These are phyloP conservation scores for Cotesia chilonis DNA, from an alignment of 1,140 invertebrate genomes.

Conservation along the genomic window DNA sequence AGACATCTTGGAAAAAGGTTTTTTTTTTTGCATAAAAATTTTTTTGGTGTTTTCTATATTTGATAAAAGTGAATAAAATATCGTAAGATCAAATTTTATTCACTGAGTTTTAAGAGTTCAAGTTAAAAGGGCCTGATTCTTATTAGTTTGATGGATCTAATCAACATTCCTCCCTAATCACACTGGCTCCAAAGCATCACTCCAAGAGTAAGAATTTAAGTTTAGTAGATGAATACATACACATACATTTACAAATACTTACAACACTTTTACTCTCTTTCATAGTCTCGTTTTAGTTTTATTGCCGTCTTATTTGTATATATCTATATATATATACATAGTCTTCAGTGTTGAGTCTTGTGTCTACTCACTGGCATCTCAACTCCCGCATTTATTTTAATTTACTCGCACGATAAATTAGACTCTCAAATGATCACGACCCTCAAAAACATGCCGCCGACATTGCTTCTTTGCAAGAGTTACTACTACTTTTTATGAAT, in stretches of 20 bases:
- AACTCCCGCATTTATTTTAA: conserved; percentile 53
- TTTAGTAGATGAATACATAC: too few relatives aligned
- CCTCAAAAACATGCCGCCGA: conserved; percentile 39
- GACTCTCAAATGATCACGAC: conserved; percentile 55
- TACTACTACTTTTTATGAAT: background rate
- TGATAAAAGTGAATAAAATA: too few relatives aligned
- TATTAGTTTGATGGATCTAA: conserved; percentile 61
- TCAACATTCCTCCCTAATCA: conserved; percentile 61
- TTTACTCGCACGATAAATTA: conserved; percentile 61
- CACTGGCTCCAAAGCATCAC: conserved; percentile 43
- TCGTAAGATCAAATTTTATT: too few relatives aligned
- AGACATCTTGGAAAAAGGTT: too few relatives aligned
- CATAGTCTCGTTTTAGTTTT: conserved; percentile 26
- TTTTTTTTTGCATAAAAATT: too few relatives aligned
- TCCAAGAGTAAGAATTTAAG: background rate
- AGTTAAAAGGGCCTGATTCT: too few relatives aligned
- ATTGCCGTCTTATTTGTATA: conserved; percentile 35
- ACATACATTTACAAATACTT: conserved; percentile 24
- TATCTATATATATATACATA: conserved; percentile 31
- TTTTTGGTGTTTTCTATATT: conserved; percentile 2
- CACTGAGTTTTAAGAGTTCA: too few relatives aligned
- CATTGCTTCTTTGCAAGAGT: conserved; percentile 4
- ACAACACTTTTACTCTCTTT: conserved; percentile 36
- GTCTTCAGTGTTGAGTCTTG: conserved; percentile 7
- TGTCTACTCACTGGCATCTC: conserved; percentile 22